These are phyloP conservation scores for Plestiodon gilberti DNA, from an alignment of 2,113 vertebrate species.

Conservation along the genomic window DNA sequence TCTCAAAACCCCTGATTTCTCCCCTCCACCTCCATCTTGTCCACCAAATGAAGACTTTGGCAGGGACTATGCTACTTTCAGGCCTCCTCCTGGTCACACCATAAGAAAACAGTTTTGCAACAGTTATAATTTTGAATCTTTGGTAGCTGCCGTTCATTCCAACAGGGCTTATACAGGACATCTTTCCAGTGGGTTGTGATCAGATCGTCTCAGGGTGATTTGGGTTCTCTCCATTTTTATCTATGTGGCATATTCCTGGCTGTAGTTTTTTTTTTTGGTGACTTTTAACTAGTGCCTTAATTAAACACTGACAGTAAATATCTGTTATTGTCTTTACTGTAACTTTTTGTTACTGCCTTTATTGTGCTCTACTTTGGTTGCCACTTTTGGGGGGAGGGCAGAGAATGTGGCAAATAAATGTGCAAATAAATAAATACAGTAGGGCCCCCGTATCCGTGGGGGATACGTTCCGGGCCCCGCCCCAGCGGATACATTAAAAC, in stretches of 20 bases:
- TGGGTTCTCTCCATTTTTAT: not conserved
- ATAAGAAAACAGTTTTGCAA: not conserved
- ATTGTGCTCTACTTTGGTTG: not conserved
- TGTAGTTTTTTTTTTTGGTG: not conserved
- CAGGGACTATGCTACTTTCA: not conserved
- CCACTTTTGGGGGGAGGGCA: not conserved
- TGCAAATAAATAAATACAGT: not conserved
- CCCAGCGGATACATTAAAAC: too few species aligned
- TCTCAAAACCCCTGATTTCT: not conserved
- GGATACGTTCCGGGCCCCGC: too few species aligned
- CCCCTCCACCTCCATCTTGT: not conserved
- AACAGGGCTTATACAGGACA: not conserved
- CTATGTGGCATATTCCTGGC: not conserved
- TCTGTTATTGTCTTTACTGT: not conserved
- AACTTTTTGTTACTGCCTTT: not conserved
- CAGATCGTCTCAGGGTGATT: not conserved
- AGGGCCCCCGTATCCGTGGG: too few species aligned
- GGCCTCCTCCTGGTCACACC: too few species aligned
- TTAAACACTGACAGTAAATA: too few species aligned
- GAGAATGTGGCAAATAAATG: not conserved
- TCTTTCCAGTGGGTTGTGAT: not conserved
- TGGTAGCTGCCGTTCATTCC: not conserved
- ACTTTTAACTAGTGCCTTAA: not conserved
- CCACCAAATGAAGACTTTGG: not conserved
- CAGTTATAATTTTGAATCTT: not conserved